Percentiles rank a stretch among this genome's conserved stretches.
These are phyloP conservation scores for Onychomys leucogaster DNA, from an alignment of 2,797 vertebrate species.

Conservation along the genomic window DNA sequence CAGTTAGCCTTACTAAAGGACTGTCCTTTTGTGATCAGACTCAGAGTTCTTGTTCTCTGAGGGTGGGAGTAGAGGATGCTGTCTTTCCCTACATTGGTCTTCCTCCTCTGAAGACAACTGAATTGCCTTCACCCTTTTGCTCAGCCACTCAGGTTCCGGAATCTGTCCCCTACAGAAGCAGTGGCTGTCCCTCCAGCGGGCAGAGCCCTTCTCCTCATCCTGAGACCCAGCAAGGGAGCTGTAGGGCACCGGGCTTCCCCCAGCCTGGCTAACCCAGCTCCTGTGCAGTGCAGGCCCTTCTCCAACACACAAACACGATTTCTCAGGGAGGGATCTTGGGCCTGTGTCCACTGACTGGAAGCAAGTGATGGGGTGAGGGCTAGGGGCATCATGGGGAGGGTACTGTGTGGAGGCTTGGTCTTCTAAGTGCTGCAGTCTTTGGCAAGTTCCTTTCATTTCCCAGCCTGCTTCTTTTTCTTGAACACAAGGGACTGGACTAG, in stretches of 20 bases:
- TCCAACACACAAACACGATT: neutral
- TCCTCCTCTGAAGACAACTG: neutral
- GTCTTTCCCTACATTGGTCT: neutral
- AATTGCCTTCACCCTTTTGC: fast-evolving
- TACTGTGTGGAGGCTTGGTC: neutral
- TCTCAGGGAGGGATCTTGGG: neutral
- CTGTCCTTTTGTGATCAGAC: neutral
- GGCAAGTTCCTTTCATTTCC: neutral
- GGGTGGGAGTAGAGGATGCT: neutral
- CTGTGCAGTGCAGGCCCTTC: neutral
- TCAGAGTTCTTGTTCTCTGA: neutral
- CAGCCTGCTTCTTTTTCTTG: neutral
- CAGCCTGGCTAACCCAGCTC: neutral
- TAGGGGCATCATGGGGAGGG: neutral
- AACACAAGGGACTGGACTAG: neutral
- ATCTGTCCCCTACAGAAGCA: neutral
- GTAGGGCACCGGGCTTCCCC: neutral
- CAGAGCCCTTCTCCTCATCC: neutral
- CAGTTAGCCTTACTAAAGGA: neutral
- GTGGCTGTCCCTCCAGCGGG: neutral
- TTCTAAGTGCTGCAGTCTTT: neutral
- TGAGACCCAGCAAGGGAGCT: neutral
- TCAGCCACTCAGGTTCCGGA: neutral
- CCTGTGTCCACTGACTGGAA: neutral
- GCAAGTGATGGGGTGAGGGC: neutral